Base-by-base conservation (phyloP, 2,888 invertebrate genomes). In the Coremacera marginata region DNA sequence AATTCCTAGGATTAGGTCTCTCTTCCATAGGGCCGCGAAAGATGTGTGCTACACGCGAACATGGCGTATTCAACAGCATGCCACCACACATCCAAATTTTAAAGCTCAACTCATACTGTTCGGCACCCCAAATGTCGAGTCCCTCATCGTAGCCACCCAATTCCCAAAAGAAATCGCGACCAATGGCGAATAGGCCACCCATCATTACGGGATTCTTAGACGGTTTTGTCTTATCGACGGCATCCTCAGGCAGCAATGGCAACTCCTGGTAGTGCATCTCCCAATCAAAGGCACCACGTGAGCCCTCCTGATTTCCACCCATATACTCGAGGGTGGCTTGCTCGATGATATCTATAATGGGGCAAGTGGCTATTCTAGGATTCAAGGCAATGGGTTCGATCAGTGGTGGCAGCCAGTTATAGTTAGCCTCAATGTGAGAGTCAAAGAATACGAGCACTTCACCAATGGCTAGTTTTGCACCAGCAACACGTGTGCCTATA, bases 51-150 rank as follows among this genome's bases (percentile, higher is more conserved):
- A 98, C 95, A 82, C 98, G 92, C 0, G 97, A 96, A 86, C 98
- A 98, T 2, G 98, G 96, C 16, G 96, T 95, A 90, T 98, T 98
- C 79, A 95, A 91, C 95, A 98, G 94, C 82, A 93, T 92, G 0
- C 98, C 98, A n/a, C 96, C 96, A 88, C 98, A 98, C 90, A 97
- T 97, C 98, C 98, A 98, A 82, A 87, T 94, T 92, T 98, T 98
- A 86, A 98, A 98, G 79, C 98, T 98, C n/a, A 98, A 91, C 86
- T 98, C 98, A 85, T 98, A 98, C 88, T 98, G 98, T 88, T 98
- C 98, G 0, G 98, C 98, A 27, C 98, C 98, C 98, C 98, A 98
- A 82, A 98, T 98, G 85, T 98, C 96, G 2, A 97, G 90, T 0
- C 96, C 96, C 75, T 94, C 94, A 86, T 97, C 97, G 85, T 97